Conservation (phyloP, 2,888 invertebrate species). For the Eumacrocentrus americanus region DNA sequence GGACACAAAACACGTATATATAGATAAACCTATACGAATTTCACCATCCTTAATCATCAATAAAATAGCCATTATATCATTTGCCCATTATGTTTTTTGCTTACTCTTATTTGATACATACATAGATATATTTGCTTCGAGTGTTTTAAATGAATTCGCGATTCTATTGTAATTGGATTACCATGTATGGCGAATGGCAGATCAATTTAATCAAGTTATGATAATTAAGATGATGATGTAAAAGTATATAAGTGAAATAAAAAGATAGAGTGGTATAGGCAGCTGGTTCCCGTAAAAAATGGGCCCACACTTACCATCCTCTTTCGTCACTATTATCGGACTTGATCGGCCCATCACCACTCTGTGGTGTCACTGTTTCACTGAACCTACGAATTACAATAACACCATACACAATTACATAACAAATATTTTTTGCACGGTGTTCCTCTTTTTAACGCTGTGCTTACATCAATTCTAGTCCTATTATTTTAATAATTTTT, state of each 20-base stretch:
- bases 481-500: slow-evolving; percentile 1
- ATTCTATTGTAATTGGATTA: no score
- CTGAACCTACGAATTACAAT: slow-evolving; percentile 61
- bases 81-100: no score
- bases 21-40: slow-evolving; percentile 2
- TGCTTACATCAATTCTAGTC: no score
- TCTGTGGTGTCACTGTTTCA: slow-evolving; percentile 60
- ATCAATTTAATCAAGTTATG: not conserved
- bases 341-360: slow-evolving; percentile 58
- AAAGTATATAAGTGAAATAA: slow-evolving; percentile 25
- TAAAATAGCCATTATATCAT: no score
- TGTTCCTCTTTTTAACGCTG: slow-evolving; percentile 15
- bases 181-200: no score
- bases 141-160: no score
- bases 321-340: slow-evolving; percentile 59
- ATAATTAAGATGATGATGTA: slow-evolving; percentile 13
- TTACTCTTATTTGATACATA: no score
- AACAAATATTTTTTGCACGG: slow-evolving; percentile 33
- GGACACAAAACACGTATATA: not conserved
- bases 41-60: no score
- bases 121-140: no score
- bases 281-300: slow-evolving; percentile 42
- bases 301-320: slow-evolving; percentile 59
- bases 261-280: slow-evolving; percentile 41
- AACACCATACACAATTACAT: slow-evolving; percentile 51